Percentiles rank a stretch among this genome's conserved stretches.
Conservation (phyloP, 2,113 vertebrate genomes). For the Gadus chalcogrammus region DNA sequence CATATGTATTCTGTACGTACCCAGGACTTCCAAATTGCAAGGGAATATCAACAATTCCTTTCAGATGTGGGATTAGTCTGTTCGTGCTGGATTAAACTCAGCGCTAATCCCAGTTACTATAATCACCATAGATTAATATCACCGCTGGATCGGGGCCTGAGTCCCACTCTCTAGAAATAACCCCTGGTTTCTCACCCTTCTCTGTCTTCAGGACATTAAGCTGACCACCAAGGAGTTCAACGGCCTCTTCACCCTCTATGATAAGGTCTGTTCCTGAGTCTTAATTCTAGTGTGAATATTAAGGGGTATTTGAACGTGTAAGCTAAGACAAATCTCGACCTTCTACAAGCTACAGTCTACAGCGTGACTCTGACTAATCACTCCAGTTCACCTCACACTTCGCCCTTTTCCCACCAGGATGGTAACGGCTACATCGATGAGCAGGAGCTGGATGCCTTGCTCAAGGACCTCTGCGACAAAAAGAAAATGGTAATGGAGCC, state of each 20-base stretch:
- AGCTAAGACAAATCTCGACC: too few species aligned
- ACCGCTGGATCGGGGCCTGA: constrained; percentile 33
- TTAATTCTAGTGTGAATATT: too few species aligned
- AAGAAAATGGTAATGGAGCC: constrained; percentile 66
- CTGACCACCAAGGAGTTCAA: constrained; percentile 89
- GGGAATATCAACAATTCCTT: constrained; percentile 55
- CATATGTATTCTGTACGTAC: constrained; percentile 29
- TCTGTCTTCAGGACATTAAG: constrained; percentile 79
- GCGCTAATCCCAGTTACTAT: constrained; percentile 64
- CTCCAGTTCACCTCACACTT: neutral
- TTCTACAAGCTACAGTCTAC: neutral
- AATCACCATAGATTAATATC: constrained; percentile 72
- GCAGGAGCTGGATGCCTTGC: constrained; percentile 67
- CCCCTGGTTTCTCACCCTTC: constrained; percentile 31
- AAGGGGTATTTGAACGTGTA: too few species aligned
- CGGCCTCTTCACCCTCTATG: constrained; percentile 88
- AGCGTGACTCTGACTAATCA: neutral
- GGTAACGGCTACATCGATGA: constrained; percentile 66
- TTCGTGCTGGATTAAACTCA: constrained; percentile 67
- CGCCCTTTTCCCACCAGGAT: constrained; percentile 41
- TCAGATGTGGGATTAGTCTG: constrained; percentile 57
- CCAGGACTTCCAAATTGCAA: constrained; percentile 14
- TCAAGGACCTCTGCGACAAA: constrained; percentile 70
- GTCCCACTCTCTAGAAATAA: constrained; percentile 52
- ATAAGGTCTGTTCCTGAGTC: constrained; percentile 79